phyloP scores from a whole-genome alignment of 2,797 vertebrate species.

The Holocentrus rufus region DNA sequence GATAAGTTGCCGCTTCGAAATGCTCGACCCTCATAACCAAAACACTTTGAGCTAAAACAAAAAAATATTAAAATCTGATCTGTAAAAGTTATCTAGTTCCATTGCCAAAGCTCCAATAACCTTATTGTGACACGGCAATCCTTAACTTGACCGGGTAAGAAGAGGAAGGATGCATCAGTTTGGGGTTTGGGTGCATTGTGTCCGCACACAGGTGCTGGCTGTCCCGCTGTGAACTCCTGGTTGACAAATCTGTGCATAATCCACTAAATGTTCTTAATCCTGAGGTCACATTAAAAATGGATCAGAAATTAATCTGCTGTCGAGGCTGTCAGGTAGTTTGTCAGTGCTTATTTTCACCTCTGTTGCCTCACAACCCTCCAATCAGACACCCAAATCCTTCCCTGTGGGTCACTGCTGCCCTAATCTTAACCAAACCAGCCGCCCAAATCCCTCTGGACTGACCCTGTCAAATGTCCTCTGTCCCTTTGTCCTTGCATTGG shows the following conservation, averaged over 20 bases:
- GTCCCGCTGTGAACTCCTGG: slow-evolving; percentile 69
- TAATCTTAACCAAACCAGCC: not conserved
- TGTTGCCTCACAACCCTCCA: slow-evolving; percentile 25
- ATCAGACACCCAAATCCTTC: slow-evolving; percentile 64
- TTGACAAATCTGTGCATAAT: slow-evolving; percentile 79
- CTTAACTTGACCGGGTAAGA: slow-evolving; percentile 41
- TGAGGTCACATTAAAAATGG: slow-evolving; percentile 79
- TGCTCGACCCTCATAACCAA: not conserved
- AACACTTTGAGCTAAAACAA: slow-evolving; percentile 23
- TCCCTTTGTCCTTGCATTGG: slow-evolving; percentile 65
- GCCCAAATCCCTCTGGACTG: slow-evolving; percentile 21
- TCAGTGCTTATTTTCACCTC: slow-evolving; percentile 64
- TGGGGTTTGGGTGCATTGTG: slow-evolving; percentile 54
- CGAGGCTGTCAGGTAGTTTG: slow-evolving; percentile 77
- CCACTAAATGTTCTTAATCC: slow-evolving; percentile 79
- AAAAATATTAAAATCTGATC: not conserved
- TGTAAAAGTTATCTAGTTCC: not conserved
- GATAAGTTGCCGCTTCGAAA: slow-evolving; percentile 8
- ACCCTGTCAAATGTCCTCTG: slow-evolving; percentile 44
- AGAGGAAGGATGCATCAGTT: slow-evolving; percentile 39
- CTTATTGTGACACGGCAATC: slow-evolving; percentile 19
- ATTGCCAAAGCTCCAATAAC: slow-evolving; percentile 15
- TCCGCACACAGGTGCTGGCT: slow-evolving; percentile 73
- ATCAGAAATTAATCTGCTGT: slow-evolving; percentile 81
- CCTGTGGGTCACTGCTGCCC: not conserved